These are phyloP conservation scores for Megatriorchis doriae DNA, from an alignment of 2,113 vertebrate species.

Conservation along the genomic window DNA sequence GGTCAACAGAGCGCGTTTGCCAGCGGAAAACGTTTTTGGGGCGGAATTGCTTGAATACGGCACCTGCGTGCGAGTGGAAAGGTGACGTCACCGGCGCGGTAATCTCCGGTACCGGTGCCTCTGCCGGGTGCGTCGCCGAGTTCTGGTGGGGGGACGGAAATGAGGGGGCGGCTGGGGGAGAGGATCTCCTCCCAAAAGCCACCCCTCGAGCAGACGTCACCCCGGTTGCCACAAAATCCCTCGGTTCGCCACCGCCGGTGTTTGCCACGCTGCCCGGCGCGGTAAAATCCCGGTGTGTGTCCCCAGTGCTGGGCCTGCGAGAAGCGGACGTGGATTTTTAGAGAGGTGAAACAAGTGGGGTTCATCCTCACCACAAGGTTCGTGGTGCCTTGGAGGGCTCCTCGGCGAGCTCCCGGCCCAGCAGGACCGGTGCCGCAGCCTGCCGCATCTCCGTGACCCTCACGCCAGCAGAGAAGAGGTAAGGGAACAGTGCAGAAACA, in stretches of 20 bases:
- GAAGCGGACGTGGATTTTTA: not conserved
- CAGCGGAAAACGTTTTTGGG: not conserved
- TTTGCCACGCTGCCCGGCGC: not conserved
- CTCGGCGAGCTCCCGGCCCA: not conserved
- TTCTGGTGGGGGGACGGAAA: not conserved
- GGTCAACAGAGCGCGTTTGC: rapidly evolving
- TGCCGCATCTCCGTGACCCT: not conserved
- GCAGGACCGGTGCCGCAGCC: not conserved
- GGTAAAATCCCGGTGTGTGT: not conserved
- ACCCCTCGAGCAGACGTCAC: not conserved
- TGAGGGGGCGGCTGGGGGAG: not conserved
- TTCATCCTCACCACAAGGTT: not conserved
- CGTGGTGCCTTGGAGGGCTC: not conserved
- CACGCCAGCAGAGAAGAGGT: not conserved
- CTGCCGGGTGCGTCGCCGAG: not conserved
- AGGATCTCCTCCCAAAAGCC: not conserved
- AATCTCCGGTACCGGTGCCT: not conserved
- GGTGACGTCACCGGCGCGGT: not conserved
- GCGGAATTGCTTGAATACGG: not conserved
- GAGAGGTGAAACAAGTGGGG: not conserved
- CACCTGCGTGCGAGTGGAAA: too few relatives aligned
- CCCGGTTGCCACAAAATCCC: not conserved
- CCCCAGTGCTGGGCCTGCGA: rapidly evolving
- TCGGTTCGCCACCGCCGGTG: not conserved
- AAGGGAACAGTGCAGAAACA: not conserved